phyloP scores from a whole-genome alignment of 2,113 vertebrate genomes.

The Okapia johnstoni region DNA sequence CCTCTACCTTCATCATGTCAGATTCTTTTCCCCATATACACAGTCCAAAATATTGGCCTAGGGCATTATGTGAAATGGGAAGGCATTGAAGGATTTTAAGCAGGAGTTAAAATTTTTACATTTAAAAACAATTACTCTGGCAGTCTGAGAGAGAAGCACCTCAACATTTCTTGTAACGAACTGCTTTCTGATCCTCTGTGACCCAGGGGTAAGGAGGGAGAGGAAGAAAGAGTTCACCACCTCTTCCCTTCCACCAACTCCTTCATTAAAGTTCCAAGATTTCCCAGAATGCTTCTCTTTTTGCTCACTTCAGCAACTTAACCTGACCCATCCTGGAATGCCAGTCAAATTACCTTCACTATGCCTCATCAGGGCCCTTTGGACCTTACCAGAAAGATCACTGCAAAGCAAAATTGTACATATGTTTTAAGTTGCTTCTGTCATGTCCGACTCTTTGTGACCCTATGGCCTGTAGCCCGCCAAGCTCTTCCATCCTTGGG shows the following conservation, averaged over 20 bases:
- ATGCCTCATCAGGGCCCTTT: neutral
- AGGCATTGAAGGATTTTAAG: neutral
- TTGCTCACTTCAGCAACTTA: neutral
- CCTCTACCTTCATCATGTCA: neutral
- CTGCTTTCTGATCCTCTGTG: neutral
- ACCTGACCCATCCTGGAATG: neutral
- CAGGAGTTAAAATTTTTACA: neutral
- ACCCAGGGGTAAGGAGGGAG: neutral
- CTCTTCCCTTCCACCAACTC: neutral
- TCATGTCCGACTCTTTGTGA: neutral
- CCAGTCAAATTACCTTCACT: neutral
- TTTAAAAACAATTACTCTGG: neutral
- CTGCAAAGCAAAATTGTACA: neutral
- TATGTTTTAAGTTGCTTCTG: fast-evolving
- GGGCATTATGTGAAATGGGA: neutral
- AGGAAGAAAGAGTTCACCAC: neutral
- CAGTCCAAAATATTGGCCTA: neutral
- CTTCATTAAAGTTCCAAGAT: neutral
- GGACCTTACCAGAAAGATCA: neutral
- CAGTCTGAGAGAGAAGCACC: neutral
- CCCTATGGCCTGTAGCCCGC: neutral
- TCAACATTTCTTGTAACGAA: neutral
- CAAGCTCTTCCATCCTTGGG: neutral
- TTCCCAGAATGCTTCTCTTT: neutral
- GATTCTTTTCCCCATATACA: neutral